phyloP scores from a whole-genome alignment of 2,888 invertebrate genomes.

The Operophtera brumata region DNA sequence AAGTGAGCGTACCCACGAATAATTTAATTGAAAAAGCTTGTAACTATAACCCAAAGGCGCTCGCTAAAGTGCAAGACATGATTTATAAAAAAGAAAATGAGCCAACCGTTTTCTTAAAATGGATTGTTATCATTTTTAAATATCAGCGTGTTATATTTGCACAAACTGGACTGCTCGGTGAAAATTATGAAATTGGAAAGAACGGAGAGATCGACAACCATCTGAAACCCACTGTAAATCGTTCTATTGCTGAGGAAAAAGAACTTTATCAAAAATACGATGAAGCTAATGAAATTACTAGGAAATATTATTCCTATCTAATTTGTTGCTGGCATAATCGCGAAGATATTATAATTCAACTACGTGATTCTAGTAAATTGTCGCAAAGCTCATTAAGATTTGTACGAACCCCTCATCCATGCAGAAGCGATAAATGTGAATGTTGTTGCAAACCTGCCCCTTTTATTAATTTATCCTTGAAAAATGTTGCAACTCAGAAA shows the following conservation, averaged over 20 bases:
- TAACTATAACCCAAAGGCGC: constrained; percentile 9
- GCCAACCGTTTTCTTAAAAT: constrained; percentile 6
- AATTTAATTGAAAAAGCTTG: constrained; percentile 18
- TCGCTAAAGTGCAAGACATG: neutral
- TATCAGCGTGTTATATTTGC: neutral
- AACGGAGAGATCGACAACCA: constrained; percentile 21
- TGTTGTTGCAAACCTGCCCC: constrained; percentile 24
- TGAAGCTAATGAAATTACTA: neutral
- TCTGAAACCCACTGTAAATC: constrained; percentile 3
- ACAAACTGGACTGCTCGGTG: constrained; percentile 8
- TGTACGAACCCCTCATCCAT: constrained; percentile 30
- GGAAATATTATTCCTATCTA: constrained; percentile 2
- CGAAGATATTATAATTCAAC: constrained; percentile 31
- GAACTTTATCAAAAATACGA: constrained; percentile 10
- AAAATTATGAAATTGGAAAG: constrained; percentile 35
- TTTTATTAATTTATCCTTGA: neutral
- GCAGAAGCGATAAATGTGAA: constrained; percentile 29
- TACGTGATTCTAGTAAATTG: constrained; percentile 20
- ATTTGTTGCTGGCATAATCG: constrained; percentile 45
- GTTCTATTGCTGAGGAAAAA: constrained; percentile 4
- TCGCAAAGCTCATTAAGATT: constrained; percentile 26
- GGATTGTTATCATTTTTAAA: constrained; percentile 13
- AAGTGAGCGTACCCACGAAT: neutral
- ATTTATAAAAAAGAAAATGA: neutral
- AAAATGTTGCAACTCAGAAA: neutral